phyloP scores from a whole-genome alignment of 2,797 vertebrate genomes.

The Xiphorhynchus erythropygius region DNA sequence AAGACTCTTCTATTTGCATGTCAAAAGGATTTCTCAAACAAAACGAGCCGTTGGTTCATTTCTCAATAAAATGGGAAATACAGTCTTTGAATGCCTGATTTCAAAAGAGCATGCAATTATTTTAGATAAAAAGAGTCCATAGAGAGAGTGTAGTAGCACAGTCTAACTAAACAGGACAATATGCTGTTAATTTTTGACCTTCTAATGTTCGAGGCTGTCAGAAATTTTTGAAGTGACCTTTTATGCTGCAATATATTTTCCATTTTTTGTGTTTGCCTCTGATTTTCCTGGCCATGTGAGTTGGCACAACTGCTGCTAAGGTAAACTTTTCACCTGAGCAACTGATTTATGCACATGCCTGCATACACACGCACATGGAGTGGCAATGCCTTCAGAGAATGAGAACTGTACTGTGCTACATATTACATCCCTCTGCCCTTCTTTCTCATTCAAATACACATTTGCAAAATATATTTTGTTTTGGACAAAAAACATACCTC shows the following conservation, averaged over 20 bases:
- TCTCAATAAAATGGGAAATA: conserved; percentile 37
- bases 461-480: neutral
- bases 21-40: conserved; percentile 8
- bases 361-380: neutral
- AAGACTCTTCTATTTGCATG: neutral
- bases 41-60: conserved; percentile 25
- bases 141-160: neutral
- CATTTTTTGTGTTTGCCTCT: conserved; percentile 58
- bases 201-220: conserved; percentile 60
- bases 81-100: neutral
- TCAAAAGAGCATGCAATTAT: conserved; percentile 51
- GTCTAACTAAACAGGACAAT: conserved; percentile 27
- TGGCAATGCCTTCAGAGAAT: neutral
- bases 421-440: neutral
- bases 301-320: neutral
- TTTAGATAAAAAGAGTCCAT: conserved; percentile 36
- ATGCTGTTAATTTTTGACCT: conserved; percentile 66
- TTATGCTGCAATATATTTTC: conserved; percentile 59
- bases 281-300: conserved; percentile 22
- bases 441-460: neutral
- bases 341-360: neutral
- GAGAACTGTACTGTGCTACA: neutral
- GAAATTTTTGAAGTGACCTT: conserved; percentile 69
- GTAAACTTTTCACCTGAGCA: conserved; percentile 56
- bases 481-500: neutral